Conservation (phyloP, 2,113 vertebrate genomes). For the Hydrolagus affinis region DNA sequence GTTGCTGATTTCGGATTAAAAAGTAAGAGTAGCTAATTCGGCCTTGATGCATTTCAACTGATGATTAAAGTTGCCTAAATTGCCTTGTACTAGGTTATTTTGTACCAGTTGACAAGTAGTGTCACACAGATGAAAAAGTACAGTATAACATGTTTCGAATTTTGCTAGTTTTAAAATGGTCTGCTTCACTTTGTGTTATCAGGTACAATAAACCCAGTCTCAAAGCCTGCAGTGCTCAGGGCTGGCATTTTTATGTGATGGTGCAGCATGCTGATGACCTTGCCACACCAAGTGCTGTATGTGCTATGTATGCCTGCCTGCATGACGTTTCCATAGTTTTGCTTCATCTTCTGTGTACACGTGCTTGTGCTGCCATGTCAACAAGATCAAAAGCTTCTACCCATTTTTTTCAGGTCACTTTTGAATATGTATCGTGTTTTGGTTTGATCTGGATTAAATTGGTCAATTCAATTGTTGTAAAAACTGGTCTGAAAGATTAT, state of each 20-base stretch:
- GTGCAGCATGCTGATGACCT: constrained; percentile 14
- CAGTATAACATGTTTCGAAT: not conserved
- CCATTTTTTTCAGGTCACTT: not conserved
- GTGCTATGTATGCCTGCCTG: constrained; percentile 28
- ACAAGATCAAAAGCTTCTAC: not conserved
- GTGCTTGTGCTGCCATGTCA: constrained; percentile 3
- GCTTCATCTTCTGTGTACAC: not conserved
- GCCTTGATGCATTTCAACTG: not conserved
- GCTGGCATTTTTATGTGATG: not conserved
- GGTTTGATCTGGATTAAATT: not conserved
- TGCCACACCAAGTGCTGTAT: constrained; percentile 17
- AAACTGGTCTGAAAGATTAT: not conserved
- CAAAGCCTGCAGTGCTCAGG: not conserved
- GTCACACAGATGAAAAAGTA: no score
- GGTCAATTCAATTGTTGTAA: not conserved
- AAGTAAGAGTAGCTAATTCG: not conserved
- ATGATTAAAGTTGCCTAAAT: not conserved
- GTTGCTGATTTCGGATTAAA: not conserved
- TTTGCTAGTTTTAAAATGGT: not conserved
- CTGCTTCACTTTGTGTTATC: not conserved
- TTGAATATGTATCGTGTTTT: not conserved
- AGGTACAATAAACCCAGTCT: not conserved
- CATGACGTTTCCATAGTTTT: not conserved
- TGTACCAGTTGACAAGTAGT: not conserved
- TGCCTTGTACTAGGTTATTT: not conserved